These are phyloP conservation scores for Steatornis caripensis DNA, from an alignment of 2,113 vertebrate genomes.

Conservation along the genomic window DNA sequence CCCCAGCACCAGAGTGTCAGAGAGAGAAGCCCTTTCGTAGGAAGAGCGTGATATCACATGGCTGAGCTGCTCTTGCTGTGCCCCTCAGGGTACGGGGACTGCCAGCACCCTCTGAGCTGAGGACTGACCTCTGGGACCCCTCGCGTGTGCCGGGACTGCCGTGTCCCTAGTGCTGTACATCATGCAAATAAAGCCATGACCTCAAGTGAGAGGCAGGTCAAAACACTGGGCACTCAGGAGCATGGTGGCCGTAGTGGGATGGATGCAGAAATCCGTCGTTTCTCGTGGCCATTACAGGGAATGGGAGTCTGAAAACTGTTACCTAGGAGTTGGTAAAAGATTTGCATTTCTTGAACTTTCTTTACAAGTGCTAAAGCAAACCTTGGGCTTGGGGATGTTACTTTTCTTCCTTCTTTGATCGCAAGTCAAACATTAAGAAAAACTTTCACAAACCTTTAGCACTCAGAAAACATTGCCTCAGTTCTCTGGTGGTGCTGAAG, in stretches of 20 bases:
- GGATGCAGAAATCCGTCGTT: background rate
- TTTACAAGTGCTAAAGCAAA: background rate
- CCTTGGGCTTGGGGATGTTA: background rate
- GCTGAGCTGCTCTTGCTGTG: background rate
- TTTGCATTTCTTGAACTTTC: background rate
- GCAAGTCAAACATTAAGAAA: background rate
- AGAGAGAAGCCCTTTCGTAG: background rate
- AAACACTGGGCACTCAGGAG: background rate
- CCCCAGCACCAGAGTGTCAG: background rate
- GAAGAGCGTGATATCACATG: accelerated
- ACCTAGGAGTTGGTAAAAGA: background rate
- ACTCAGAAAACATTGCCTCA: background rate
- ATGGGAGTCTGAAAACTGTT: background rate
- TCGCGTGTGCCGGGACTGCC: background rate
- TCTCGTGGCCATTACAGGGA: background rate
- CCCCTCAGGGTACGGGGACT: background rate
- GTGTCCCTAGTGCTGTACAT: background rate
- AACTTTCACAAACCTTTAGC: background rate
- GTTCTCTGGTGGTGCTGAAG: background rate
- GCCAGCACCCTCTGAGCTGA: background rate
- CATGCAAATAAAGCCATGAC: background rate
- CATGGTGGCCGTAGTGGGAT: background rate
- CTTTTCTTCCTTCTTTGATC: background rate
- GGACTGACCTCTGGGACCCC: background rate
- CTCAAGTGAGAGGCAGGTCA: background rate